A percentile compares a stretch with the other conserved stretches of the same genome.
Evolutionary conservation across 2,113 vertebrate genomes (phyloP).

Genomic region (Clupea harengus): DNA sequence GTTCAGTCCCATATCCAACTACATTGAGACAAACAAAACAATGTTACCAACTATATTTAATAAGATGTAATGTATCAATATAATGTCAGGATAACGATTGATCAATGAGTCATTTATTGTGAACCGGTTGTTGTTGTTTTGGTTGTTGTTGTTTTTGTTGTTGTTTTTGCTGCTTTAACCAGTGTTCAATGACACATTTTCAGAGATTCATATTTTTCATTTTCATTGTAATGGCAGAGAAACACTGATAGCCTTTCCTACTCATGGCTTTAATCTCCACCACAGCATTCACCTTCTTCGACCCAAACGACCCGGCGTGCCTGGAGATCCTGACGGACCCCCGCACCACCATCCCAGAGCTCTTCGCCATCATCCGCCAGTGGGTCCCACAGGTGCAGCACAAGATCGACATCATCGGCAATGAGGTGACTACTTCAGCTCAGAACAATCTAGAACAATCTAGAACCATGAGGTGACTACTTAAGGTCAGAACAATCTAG

Average conservation of each 20-base stretch:
- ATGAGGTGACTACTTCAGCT: conserved; percentile 70
- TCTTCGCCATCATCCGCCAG: conserved; percentile 88
- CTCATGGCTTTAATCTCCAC: neutral
- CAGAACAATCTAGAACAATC: neutral
- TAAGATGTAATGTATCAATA: too few species aligned
- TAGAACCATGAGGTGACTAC: too few species aligned
- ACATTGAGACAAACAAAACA: neutral
- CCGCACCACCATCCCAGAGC: conserved; percentile 80
- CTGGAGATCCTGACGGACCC: conserved; percentile 85
- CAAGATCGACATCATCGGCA: conserved; percentile 88
- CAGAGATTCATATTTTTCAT: too few species aligned
- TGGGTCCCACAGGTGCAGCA: conserved; percentile 95
- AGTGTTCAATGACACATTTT: too few species aligned
- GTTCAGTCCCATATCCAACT: neutral
- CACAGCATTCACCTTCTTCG: conserved; percentile 90
- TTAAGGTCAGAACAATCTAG: too few species aligned
- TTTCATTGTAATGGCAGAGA: neutral
- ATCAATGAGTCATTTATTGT: too few species aligned
- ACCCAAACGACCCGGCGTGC: conserved; percentile 88
- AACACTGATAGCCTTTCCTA: neutral
- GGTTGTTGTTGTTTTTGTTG: too few species aligned
- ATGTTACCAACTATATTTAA: too few species aligned
- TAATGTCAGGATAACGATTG: too few species aligned
- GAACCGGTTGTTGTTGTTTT: too few species aligned
- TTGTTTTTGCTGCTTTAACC: too few species aligned